These are phyloP conservation scores for Phortica okadai DNA, from an alignment of 2,888 invertebrate species.

Conservation along the genomic window DNA sequence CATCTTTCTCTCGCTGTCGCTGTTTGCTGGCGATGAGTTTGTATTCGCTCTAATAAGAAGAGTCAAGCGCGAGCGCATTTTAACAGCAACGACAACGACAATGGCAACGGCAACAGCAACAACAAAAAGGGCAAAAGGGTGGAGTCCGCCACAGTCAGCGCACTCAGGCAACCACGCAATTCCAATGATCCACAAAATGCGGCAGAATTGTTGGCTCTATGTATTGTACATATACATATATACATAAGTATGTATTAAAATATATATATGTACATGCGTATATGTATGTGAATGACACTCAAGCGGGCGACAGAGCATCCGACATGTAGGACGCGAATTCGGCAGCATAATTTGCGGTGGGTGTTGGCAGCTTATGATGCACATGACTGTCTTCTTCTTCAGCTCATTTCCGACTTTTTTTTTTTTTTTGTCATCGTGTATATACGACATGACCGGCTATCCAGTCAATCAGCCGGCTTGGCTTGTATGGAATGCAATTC, in stretches of 20 bases:
- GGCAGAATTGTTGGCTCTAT: neutral
- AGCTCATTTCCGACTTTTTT: slow-evolving; percentile 11
- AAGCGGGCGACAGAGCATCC: too few relatives aligned
- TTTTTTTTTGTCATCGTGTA: neutral
- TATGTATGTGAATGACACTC: slow-evolving; percentile 4
- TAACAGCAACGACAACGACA: slow-evolving; percentile 5
- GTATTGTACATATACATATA: neutral
- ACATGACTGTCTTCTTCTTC: slow-evolving; percentile 7
- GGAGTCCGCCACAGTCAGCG: slow-evolving; percentile 48
- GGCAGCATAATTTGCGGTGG: neutral
- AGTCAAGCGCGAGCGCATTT: neutral
- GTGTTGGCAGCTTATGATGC: slow-evolving; percentile 23
- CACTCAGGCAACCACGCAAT: slow-evolving; percentile 49
- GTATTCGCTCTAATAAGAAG: slow-evolving; percentile 14
- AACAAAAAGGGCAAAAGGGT: slow-evolving; percentile 54
- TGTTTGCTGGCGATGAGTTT: neutral
- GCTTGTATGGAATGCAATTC: slow-evolving; percentile 61
- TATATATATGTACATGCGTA: slow-evolving; percentile 6
- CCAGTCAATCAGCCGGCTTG: slow-evolving; percentile 45
- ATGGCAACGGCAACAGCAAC: slow-evolving; percentile 29
- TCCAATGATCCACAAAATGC: slow-evolving; percentile 68
- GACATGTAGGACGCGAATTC: too few relatives aligned
- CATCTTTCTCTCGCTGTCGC: neutral
- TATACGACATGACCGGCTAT: slow-evolving; percentile 35
- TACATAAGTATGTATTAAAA: neutral